Base-by-base conservation (phyloP, 1,140 invertebrate species). In the Schlechtendalia chinensis region DNA sequence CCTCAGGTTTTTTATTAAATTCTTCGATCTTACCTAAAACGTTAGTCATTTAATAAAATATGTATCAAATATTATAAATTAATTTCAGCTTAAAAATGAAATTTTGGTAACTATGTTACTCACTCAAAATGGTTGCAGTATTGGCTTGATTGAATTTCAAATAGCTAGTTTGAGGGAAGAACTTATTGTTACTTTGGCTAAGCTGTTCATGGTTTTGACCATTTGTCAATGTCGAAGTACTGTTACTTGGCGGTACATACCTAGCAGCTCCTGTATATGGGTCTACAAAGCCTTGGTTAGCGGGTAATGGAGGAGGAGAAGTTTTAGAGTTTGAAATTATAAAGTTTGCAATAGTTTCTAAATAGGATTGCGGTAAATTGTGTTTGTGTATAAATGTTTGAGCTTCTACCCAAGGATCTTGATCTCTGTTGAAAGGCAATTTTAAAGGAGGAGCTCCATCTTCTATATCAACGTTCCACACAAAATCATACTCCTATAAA, bases 311-410 rank as follows among this genome's bases (percentile, higher is more conserved):
- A 8, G 85, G 83, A 17, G 72, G 47, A 67, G 85, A 39, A 61
- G 19, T 65, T 79, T 82, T 82, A 32, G 88, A 89, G 87, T 98
- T 98, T 82, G 91, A 93, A 19, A 96, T 89, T 81, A 98, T 97
- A 85, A 98, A 98, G 87, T 96, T 94, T n/a, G 96, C 95, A 39
- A 98, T 93, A 88, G 97, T 93, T 84, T 98, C 96, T 63, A 98
- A 89, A 87, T 93, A 96, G n/a, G 89, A 88, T 87, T 96, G 94
- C 81, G 91, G 92, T 56, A 99, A 88, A 83, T 93, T 88, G 85
- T 99, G 89, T 83, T 90, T 87, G 81, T 91, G 86, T 39, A 92
- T 88, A 84, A 92, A 92, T 54, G 86, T 86, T 82, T 91, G 90
- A 39, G 91, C 91, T 29, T 89, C 90, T 82, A 87, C 85, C 87